Base-by-base conservation (phyloP, 2,113 vertebrate species). In the Condylura cristata region DNA sequence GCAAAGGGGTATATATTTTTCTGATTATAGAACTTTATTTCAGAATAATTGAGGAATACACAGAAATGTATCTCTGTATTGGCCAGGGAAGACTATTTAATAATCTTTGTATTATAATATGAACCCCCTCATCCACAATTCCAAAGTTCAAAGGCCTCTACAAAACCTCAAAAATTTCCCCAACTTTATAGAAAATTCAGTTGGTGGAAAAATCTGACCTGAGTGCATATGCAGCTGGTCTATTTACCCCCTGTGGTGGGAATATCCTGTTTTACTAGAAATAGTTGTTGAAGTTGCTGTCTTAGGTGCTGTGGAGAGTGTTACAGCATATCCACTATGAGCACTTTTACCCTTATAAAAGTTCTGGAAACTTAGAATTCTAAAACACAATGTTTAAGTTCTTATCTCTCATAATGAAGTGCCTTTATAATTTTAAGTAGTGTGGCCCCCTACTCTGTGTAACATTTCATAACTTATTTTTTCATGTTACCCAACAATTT, bases 101-200 rank as follows among this genome's bases (percentile, higher is more conserved):
- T 8, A 24, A 79, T 58, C 53, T 12, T 39, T 39, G 6, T 37
- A 32, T 34, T 39, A 14, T n/a, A 8, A 28, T 44, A 34, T 32
- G n/a, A 30, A 65, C 5, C 10, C 32, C 41, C 17, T n/a, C 18
- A 44, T 75, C 44, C 44, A 56, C 39, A 81, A 66, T 71, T 32
- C 66, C 24, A 56, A 85, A 89, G 16, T n/a, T 58, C 46, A 58
- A 51, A 88, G 68, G 3, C 37, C 72, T 70, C 16, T 26, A 70
- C 60, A 96, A 87, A 58, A 11, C 22, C 32, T 53, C 5, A 24
- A 95, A 63, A n/a, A n/a, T 41, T 94, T 75, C 12, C 28, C 24
- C 20, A 51, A n/a, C 26, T 83, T 79, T 86, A 1, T 4, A 82
- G 13, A 14, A 89, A 65, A 60, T 86, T 82, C 46, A 70, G 60